Conservation (phyloP, 2,888 invertebrate species). For the Lepidochitona cinerea region DNA sequence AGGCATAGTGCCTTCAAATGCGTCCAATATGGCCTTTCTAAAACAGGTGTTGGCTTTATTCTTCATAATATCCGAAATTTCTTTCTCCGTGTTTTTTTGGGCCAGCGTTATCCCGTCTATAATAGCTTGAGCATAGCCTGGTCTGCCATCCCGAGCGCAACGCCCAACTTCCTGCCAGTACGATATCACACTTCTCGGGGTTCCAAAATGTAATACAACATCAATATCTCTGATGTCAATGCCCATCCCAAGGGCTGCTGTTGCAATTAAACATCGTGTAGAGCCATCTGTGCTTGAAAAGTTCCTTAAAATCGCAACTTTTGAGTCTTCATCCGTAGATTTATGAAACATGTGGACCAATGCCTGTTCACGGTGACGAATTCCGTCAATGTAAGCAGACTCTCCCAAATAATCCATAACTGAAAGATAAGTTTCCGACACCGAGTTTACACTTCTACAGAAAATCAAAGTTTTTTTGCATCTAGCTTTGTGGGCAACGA, state of each 20-base stretch:
- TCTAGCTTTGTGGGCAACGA: conserved; percentile 12
- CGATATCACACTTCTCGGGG: too few relatives aligned
- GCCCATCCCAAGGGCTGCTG: conserved; percentile 33
- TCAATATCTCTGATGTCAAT: conserved; percentile 21
- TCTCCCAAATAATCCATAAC: conserved; percentile 22
- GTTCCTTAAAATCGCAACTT: conserved; percentile 21
- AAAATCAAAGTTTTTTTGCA: conserved; percentile 29
- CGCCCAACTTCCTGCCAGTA: conserved; percentile 30
- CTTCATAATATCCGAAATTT: conserved; percentile 10
- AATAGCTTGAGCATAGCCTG: conserved; percentile 10
- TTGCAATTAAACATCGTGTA: conserved; percentile 26
- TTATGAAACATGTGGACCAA: conserved; percentile 35
- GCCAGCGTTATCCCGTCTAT: conserved; percentile 22
- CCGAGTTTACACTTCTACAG: conserved; percentile 30
- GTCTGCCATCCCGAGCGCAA: conserved; percentile 27
- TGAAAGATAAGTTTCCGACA: conserved; percentile 25
- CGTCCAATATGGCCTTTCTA: conserved; percentile 11
- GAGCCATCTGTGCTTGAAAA: conserved; percentile 19
- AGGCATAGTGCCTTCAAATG: neutral
- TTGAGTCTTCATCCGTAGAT: conserved; percentile 24
- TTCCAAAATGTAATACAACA: conserved; percentile 21
- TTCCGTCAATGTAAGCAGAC: conserved; percentile 19
- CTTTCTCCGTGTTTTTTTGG: conserved; percentile 21
- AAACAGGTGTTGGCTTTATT: conserved; percentile 12
- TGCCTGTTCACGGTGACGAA: conserved; percentile 17